Conservation (phyloP, 2,797 vertebrate species). For the Euphonia xanthogaster region DNA sequence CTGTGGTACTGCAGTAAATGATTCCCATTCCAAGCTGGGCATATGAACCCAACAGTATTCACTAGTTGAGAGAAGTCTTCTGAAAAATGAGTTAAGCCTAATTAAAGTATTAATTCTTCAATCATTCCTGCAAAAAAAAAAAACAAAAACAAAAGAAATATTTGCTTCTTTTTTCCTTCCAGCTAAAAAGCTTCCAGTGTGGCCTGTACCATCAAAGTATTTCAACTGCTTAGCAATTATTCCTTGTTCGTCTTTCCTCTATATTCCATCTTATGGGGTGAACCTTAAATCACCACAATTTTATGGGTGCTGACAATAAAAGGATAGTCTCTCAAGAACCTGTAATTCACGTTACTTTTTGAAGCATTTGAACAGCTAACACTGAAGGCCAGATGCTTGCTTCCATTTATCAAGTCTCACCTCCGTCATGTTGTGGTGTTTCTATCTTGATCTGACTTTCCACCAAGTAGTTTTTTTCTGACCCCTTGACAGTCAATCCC, state of each 20-base stretch:
- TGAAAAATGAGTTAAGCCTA: background rate
- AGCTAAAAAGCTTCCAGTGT: background rate
- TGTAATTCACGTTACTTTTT: background rate
- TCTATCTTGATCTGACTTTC: background rate
- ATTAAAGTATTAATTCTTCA: slow-evolving; percentile 3
- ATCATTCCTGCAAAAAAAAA: background rate
- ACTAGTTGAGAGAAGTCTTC: background rate
- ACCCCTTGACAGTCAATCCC: background rate
- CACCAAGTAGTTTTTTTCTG: background rate
- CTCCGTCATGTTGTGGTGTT: background rate
- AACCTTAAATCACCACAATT: background rate
- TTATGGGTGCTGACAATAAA: background rate
- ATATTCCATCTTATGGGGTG: background rate
- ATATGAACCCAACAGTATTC: background rate
- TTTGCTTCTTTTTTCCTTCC: background rate
- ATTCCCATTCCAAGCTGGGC: background rate
- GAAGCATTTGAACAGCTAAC: background rate
- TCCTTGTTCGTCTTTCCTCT: background rate
- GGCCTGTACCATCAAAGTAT: background rate
- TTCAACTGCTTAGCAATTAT: background rate
- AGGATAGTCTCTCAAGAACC: background rate
- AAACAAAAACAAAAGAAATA: background rate
- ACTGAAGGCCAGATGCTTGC: background rate
- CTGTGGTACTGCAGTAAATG: background rate
- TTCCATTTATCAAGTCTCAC: background rate